Percentiles rank a stretch among this genome's conserved stretches.
Conservation (phyloP, 2,797 vertebrate species). For the Crenichthys baileyi region DNA sequence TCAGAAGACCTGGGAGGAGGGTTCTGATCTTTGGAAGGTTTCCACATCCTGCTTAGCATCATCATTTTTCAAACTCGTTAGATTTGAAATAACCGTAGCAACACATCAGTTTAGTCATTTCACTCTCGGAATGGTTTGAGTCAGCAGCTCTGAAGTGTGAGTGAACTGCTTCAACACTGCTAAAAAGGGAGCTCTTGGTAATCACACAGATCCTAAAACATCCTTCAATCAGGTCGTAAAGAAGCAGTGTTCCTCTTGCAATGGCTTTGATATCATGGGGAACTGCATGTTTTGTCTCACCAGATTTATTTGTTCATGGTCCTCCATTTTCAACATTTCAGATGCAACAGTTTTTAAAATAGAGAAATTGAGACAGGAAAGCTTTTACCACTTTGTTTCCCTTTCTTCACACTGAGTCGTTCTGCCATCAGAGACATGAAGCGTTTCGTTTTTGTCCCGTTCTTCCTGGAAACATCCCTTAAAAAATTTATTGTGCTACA, state of each 20-base stretch:
- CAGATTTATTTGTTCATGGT: not conserved
- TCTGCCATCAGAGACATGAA: no score
- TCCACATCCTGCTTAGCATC: not conserved
- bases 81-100: not conserved
- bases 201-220: not conserved
- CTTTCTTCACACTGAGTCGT: not conserved
- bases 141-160: slow-evolving; percentile 11
- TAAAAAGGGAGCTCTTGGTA: not conserved
- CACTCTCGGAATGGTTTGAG: not conserved
- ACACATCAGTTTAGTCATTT: slow-evolving; percentile 4
- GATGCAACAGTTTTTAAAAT: no score
- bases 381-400: not conserved
- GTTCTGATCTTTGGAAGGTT: not conserved
- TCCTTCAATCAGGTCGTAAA: not conserved
- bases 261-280: not conserved
- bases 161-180: not conserved
- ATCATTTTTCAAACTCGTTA: not conserved
- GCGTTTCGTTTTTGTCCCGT: no score
- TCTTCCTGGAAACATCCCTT: no score
- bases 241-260: not conserved
- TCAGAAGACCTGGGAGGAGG: not conserved
- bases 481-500: no score
- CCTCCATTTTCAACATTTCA: not conserved
- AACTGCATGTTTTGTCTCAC: not conserved
- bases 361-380: not conserved